Conservation (phyloP, 2,113 vertebrate genomes). For the Neogobius melanostomus region DNA sequence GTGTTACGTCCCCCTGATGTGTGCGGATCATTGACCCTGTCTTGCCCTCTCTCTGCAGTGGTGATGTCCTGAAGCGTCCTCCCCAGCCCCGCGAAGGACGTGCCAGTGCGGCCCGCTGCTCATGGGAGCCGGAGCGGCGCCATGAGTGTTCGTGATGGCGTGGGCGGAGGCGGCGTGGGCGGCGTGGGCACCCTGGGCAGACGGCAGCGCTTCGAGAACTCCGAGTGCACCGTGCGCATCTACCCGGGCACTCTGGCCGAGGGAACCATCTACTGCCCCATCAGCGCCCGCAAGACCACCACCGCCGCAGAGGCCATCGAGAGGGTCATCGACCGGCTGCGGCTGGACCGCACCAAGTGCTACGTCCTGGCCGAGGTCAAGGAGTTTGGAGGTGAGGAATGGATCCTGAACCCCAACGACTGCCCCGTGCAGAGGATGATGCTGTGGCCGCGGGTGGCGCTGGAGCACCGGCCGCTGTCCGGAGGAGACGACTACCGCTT, state of each 20-base stretch:
- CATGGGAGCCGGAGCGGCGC: slow-evolving; percentile 88
- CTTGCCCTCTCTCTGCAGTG: slow-evolving; percentile 41
- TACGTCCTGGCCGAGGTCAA: slow-evolving; percentile 97
- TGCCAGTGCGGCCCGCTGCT: slow-evolving; percentile 75
- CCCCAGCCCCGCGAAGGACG: slow-evolving; percentile 71
- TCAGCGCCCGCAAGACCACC: slow-evolving; percentile 89
- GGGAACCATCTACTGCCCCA: slow-evolving; percentile 95
- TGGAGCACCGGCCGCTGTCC: slow-evolving; percentile 85
- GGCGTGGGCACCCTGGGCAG: slow-evolving; percentile 72
- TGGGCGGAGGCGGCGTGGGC: slow-evolving; percentile 40
- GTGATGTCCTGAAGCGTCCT: slow-evolving; percentile 79
- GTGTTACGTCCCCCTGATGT: too few species aligned
- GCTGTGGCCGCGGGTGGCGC: slow-evolving; percentile 94
- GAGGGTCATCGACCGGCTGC: slow-evolving; percentile 85
- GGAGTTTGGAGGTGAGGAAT: slow-evolving; percentile 98
- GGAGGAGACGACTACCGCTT: slow-evolving; percentile 96
- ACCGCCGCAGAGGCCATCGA: slow-evolving; percentile 96
- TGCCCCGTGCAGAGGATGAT: slow-evolving; percentile 98
- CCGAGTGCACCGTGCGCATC: slow-evolving; percentile 90
- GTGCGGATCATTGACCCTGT: too few species aligned
- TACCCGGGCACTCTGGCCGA: slow-evolving; percentile 93
- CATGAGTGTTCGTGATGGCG: slow-evolving; percentile 96
- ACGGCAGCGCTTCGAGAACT: slow-evolving; percentile 95
- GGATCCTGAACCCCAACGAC: slow-evolving; percentile 97
- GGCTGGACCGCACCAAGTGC: slow-evolving; percentile 90